phyloP scores from a whole-genome alignment of 2,888 invertebrate species.

The Frankliniella intonsa region DNA sequence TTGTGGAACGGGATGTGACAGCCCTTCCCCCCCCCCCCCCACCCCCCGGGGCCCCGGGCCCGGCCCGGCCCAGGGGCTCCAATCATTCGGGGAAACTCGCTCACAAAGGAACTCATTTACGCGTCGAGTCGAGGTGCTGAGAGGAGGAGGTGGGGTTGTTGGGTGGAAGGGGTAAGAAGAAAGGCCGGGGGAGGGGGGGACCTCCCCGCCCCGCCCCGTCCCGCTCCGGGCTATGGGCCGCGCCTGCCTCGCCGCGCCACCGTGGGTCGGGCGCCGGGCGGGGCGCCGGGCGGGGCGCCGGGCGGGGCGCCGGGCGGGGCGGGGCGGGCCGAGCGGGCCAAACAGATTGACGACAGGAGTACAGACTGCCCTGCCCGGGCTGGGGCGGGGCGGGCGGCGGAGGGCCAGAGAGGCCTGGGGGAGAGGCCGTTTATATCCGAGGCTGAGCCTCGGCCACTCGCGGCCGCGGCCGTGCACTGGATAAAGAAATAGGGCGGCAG shows the following conservation, averaged over 20 bases:
- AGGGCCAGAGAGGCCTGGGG: too few species aligned
- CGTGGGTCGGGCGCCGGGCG: not conserved
- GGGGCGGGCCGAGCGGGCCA: not conserved
- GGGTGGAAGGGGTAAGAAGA: not conserved
- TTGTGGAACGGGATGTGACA: too few species aligned
- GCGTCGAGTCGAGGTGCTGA: not conserved
- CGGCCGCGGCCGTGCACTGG: too few species aligned
- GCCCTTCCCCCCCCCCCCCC: not conserved
- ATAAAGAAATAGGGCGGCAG: too few species aligned
- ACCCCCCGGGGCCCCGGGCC: not conserved
- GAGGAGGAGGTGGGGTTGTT: not conserved
- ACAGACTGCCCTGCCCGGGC: not conserved
- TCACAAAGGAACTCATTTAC: slow-evolving; percentile 26
- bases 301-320: not conserved
- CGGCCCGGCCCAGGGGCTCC: not conserved
- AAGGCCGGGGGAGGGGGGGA: not conserved
- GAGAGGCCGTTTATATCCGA: too few species aligned
- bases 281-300: not conserved
- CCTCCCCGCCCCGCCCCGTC: too few species aligned
- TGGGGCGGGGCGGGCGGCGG: not conserved
- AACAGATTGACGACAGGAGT: not conserved
- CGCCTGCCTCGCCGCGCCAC: not conserved
- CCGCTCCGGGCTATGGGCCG: not conserved
- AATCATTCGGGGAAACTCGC: slow-evolving; percentile 24
- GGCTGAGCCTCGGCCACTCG: too few species aligned